Evolutionary conservation across 2,888 invertebrate species (phyloP).

Genomic region (Chromoteleia sp.): DNA sequence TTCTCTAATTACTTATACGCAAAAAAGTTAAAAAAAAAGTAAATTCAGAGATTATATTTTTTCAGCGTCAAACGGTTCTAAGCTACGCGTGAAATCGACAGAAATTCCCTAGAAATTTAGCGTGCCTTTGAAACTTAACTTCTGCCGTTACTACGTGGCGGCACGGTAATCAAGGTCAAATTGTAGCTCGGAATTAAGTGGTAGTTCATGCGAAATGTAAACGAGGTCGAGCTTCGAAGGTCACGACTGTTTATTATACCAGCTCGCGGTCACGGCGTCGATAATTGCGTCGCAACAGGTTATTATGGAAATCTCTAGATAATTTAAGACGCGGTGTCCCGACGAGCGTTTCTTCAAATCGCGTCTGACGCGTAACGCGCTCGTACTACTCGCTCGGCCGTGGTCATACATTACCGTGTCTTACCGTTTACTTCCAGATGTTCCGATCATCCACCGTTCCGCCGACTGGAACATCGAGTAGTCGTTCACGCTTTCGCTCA

Average conservation of each 20-base stretch:
- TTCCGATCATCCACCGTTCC: slow-evolving; percentile 16
- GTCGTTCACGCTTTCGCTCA: slow-evolving; percentile 51
- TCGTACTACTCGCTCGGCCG: slow-evolving; percentile 33
- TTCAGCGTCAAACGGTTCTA: too few relatives aligned
- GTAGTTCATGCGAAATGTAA: slow-evolving; percentile 30
- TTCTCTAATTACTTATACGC: too few relatives aligned
- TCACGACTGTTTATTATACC: slow-evolving; percentile 52
- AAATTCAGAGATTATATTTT: too few relatives aligned
- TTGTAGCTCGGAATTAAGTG: slow-evolving; percentile 37
- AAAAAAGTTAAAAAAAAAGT: too few relatives aligned
- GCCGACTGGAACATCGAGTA: slow-evolving; percentile 11
- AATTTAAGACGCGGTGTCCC: slow-evolving; percentile 9
- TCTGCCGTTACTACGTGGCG: slow-evolving; percentile 26
- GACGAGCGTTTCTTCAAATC: slow-evolving; percentile 18
- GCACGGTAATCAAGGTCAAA: slow-evolving; percentile 50
- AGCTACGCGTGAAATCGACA: not conserved
- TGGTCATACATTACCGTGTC: slow-evolving; percentile 16
- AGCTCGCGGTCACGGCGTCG: slow-evolving; percentile 20
- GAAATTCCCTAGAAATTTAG: not conserved
- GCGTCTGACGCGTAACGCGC: slow-evolving; percentile 41
- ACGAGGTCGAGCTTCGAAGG: slow-evolving; percentile 32
- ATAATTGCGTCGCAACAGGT: slow-evolving; percentile 62
- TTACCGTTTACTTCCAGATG: not conserved
- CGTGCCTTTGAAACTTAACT: slow-evolving; percentile 13
- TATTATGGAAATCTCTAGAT: slow-evolving; percentile 40